Conservation (phyloP, 1,140 invertebrate genomes). For the Tetragonula clypearis region DNA sequence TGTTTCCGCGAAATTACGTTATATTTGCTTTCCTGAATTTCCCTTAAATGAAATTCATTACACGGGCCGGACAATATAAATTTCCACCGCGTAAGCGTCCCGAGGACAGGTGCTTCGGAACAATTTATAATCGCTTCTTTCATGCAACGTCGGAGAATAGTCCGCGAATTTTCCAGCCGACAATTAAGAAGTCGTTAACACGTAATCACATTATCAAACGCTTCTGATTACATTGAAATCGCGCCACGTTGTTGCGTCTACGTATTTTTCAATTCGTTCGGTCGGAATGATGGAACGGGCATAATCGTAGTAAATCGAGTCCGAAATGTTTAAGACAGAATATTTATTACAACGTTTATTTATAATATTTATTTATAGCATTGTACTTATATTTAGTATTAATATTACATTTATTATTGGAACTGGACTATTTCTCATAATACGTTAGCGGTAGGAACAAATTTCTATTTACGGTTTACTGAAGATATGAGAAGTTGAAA, state of each 20-base stretch:
- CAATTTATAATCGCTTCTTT: conserved; percentile 25
- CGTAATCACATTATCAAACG: neutral
- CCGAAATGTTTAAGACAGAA: no score
- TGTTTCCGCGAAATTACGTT: conserved; percentile 32
- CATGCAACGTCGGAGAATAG: neutral
- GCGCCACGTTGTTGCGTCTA: neutral
- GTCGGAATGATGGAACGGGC: neutral
- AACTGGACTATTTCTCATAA: no score
- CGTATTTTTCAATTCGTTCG: neutral
- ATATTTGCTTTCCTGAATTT: conserved; percentile 20
- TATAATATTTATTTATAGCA: no score
- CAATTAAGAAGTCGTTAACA: neutral
- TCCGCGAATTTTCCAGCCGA: neutral
- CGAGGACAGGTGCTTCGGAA: neutral
- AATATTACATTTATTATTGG: no score
- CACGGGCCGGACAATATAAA: conserved; percentile 18
- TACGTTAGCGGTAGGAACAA: no score
- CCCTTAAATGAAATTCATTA: conserved; percentile 45
- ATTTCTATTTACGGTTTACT: no score
- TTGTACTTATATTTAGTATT: no score
- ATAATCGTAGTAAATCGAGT: no score
- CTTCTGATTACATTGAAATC: neutral
- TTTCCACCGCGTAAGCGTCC: neutral
- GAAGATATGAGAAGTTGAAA: no score
- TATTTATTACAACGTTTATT: no score